These are phyloP conservation scores for Heteropelma amictum DNA, from an alignment of 2,888 invertebrate species.

Conservation along the genomic window DNA sequence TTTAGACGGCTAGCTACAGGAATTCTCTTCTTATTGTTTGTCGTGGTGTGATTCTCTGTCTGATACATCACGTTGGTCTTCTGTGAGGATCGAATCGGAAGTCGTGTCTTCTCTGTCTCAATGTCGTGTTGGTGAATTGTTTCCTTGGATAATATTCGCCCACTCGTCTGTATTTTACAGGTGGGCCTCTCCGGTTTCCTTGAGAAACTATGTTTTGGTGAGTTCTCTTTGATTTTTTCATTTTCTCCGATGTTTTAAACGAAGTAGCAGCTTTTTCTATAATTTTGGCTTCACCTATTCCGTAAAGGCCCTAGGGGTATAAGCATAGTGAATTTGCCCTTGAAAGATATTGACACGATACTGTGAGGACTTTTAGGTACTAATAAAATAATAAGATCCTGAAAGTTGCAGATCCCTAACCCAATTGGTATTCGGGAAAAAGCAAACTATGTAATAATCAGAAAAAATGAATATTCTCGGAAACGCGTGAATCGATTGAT, in stretches of 20 bases:
- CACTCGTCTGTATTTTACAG: neutral
- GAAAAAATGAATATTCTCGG: too few species aligned
- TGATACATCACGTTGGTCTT: too few species aligned
- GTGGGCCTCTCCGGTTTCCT: neutral
- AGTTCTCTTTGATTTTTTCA: neutral
- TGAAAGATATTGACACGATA: too few species aligned
- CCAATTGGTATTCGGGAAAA: too few species aligned
- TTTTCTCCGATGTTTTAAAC: neutral
- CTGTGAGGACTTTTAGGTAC: too few species aligned
- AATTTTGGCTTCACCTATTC: neutral
- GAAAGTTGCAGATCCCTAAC: too few species aligned
- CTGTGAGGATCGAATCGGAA: neutral
- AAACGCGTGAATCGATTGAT: too few species aligned
- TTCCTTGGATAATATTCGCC: neutral
- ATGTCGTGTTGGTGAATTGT: too few species aligned
- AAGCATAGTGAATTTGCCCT: too few species aligned
- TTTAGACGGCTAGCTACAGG: neutral
- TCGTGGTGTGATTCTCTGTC: neutral
- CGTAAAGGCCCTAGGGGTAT: too few species aligned
- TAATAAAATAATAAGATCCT: too few species aligned
- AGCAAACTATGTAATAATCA: too few species aligned
- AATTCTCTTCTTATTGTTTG: neutral
- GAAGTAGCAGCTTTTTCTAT: neutral
- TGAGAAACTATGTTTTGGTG: neutral
- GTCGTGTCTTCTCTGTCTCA: neutral